Percentiles rank a stretch among this genome's conserved stretches.
These are phyloP conservation scores for Harpagus bidentatus DNA, from an alignment of 2,113 vertebrate species.

Conservation along the genomic window DNA sequence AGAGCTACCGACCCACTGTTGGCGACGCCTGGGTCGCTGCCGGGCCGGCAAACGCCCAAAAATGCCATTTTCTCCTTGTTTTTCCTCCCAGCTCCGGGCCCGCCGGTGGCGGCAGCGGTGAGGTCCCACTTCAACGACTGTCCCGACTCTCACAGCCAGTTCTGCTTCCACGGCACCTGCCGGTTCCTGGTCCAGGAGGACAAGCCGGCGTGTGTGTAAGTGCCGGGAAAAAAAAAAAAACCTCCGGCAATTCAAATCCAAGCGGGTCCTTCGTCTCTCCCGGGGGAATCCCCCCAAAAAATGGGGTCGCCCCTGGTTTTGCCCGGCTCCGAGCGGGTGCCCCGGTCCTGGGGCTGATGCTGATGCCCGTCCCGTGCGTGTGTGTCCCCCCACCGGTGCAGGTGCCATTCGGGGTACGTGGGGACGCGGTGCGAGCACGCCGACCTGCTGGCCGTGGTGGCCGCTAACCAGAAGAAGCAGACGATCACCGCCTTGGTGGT, in stretches of 20 bases:
- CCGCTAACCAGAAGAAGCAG: conserved; percentile 89
- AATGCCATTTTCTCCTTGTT: background rate
- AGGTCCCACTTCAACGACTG: conserved; percentile 38
- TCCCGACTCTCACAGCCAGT: conserved; percentile 22
- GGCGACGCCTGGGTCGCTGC: background rate
- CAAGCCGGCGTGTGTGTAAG: conserved; percentile 35
- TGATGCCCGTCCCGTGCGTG: no score
- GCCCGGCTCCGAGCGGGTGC: background rate
- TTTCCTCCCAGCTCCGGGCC: background rate
- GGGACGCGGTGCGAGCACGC: conserved; percentile 92
- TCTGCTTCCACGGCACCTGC: conserved; percentile 50
- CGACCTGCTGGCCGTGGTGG: conserved; percentile 93
- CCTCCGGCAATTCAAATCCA: rapidly evolving
- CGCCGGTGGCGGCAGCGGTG: background rate
- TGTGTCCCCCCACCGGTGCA: background rate
- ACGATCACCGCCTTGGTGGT: conserved; percentile 87
- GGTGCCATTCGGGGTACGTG: conserved; percentile 87
- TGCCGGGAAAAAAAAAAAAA: background rate
- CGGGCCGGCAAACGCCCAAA: background rate
- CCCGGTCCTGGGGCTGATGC: background rate
- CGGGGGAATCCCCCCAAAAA: background rate
- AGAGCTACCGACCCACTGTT: rapidly evolving
- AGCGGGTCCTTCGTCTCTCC: no score
- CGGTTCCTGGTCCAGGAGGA: conserved; percentile 53
- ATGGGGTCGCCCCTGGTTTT: no score